Base-by-base conservation (phyloP, 2,888 invertebrate species). In the Morpho achilles region DNA sequence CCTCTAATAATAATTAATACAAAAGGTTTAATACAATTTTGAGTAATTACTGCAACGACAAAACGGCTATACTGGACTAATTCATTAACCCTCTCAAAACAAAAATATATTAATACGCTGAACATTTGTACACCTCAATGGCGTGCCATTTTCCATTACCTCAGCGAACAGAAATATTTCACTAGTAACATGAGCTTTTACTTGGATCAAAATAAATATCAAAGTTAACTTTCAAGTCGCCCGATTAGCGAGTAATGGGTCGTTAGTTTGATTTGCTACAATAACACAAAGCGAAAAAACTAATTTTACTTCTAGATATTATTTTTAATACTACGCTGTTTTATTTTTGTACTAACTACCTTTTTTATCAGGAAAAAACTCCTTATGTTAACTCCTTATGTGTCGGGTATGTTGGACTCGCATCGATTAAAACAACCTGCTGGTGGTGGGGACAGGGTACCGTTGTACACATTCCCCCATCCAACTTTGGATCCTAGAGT, bases 91-190 rank as follows among this genome's bases (percentile, higher is more conserved):
- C 44, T 44, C 9, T 10, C 32, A 44, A 22, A 43, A 43, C 23
- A 50, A 51, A 52, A n/a, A 52, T 16, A 44, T n/a, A 5, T 32
- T 32, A 32, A 32, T 32, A 32, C 32, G 23, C 44, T 8, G 52
- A 52, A 45, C 45, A 45, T 45, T 39, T 58, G 52, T 47, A 44
- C 52, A 46, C 22, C n/a, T 43, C 46, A 52, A 51, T 65, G 8
- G 65, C 65, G 64, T 66, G 65, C 53, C 50, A 52, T 56, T 51
- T 50, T 52, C 55, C 64, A 54, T 64, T 64, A 66, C 59, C 52
- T 54, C 42, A 48, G 55, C 56, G 58, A 59, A 57, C 62, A 57
- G 58, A 54, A 60, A 59, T 62, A 60, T 58, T 59, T 62, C 56
- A 62, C 48, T 54, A 16, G 48, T 59, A 49, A 66, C 65, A 66